Evolutionary conservation across 2,113 vertebrate genomes (phyloP).

Genomic region (Psettodes erumei): DNA sequence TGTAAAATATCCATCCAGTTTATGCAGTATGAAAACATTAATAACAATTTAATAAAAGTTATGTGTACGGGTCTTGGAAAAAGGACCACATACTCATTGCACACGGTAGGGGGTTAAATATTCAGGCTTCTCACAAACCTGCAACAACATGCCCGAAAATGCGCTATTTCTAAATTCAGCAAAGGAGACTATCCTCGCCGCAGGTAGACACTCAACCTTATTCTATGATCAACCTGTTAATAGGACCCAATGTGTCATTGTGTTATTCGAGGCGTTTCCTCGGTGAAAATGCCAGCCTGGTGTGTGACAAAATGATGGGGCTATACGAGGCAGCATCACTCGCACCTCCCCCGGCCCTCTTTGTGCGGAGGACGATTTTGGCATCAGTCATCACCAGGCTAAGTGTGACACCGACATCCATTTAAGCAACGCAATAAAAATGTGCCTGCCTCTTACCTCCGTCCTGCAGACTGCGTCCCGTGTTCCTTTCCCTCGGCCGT

Average conservation of each 20-base stretch:
- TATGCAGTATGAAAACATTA: not conserved
- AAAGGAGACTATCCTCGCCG: not conserved
- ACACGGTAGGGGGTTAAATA: conserved; percentile 38
- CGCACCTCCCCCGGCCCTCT: conserved; percentile 72
- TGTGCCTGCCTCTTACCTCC: conserved; percentile 61
- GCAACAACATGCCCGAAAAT: conserved; percentile 67
- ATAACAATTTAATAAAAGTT: not conserved
- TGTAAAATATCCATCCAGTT: not conserved
- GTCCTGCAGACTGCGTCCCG: conserved; percentile 19
- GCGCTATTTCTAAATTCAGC: conserved; percentile 64
- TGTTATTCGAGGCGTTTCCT: conserved; percentile 71
- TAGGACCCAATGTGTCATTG: conserved; percentile 16
- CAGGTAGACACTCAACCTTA: conserved; percentile 5
- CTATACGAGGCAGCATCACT: conserved; percentile 54
- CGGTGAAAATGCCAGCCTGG: conserved; percentile 46
- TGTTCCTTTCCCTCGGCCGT: conserved; percentile 1
- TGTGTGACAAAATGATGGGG: conserved; percentile 65
- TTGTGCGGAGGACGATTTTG: conserved; percentile 74
- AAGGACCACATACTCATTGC: not conserved
- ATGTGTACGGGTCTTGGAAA: not conserved
- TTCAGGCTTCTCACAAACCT: conserved; percentile 56
- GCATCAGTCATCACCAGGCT: conserved; percentile 45
- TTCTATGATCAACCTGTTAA: conserved; percentile 2
- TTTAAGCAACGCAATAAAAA: conserved; percentile 1
- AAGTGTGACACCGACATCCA: conserved; percentile 22